These are phyloP conservation scores for Metellina segmentata DNA, from an alignment of 2,888 invertebrate genomes.

Conservation along the genomic window DNA sequence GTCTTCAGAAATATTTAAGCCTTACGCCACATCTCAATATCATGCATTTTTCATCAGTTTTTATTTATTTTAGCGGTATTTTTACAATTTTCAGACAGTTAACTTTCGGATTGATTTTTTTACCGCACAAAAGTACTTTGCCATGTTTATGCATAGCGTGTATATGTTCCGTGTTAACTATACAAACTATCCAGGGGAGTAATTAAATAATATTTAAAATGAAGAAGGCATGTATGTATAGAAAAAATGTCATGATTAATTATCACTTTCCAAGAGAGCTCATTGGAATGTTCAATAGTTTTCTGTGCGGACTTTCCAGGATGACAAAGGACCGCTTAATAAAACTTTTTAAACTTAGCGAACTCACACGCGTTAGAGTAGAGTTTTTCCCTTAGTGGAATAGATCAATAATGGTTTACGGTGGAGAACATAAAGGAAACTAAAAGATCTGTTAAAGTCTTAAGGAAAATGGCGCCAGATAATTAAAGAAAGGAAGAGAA, in stretches of 20 bases:
- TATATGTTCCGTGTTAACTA: not conserved
- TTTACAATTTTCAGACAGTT: too few relatives aligned
- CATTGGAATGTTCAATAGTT: not conserved
- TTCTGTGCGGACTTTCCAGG: not conserved
- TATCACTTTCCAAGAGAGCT: not conserved
- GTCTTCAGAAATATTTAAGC: too few relatives aligned
- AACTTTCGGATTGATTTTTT: too few relatives aligned
- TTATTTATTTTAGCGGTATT: too few relatives aligned
- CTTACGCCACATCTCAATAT: too few relatives aligned
- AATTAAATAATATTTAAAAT: not conserved
- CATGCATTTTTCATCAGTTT: too few relatives aligned
- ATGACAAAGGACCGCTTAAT: not conserved
- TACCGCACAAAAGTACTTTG: too few relatives aligned
- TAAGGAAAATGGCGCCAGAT: slow-evolving; percentile 11
- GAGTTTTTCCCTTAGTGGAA: not conserved
- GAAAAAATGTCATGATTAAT: not conserved
- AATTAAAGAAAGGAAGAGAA: slow-evolving; percentile 46
- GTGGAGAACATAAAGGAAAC: not conserved
- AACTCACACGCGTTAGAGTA: not conserved
- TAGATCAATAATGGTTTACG: not conserved
- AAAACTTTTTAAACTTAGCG: not conserved
- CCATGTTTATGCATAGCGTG: too few relatives aligned
- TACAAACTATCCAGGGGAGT: not conserved
- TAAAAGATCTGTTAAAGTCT: slow-evolving; percentile 33
- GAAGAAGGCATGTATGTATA: not conserved